Percentiles rank a stretch among this genome's conserved stretches.
Conservation (phyloP, 2,888 invertebrate genomes). For the Melanostoma scalare region DNA sequence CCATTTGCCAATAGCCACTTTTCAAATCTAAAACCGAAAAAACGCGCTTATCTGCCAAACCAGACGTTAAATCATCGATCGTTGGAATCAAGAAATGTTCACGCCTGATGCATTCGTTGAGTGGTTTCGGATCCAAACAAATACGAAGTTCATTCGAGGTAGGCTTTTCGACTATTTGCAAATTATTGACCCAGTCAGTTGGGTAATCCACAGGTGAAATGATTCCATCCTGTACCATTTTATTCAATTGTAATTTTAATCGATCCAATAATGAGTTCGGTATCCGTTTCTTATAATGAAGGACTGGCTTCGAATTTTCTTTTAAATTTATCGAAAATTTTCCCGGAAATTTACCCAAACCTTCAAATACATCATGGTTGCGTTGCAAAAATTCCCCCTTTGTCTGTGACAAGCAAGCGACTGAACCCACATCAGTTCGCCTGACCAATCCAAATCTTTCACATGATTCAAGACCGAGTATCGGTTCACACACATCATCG, state of each 20-base stretch:
- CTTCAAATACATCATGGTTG: constrained; percentile 34
- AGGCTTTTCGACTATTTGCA: constrained; percentile 74
- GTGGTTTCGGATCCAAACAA: constrained; percentile 74
- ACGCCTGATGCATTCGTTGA: constrained; percentile 74
- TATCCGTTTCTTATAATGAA: too few species aligned
- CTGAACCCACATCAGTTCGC: too few species aligned
- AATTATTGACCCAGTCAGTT: constrained; percentile 73
- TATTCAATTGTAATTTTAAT: constrained; percentile 38
- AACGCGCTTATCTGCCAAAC: constrained; percentile 44
- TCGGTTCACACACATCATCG: constrained; percentile 38
- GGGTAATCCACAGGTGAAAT: constrained; percentile 72
- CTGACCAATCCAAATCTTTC: too few species aligned
- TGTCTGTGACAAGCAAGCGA: too few species aligned
- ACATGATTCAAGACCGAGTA: constrained; percentile 34
- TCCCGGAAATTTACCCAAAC: constrained; percentile 40
- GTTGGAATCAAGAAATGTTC: constrained; percentile 75
- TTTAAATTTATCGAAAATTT: background rate
- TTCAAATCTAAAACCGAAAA: constrained; percentile 64
- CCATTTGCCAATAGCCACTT: constrained; percentile 66
- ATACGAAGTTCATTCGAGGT: constrained; percentile 64
- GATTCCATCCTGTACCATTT: constrained; percentile 63
- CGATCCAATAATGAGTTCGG: too few species aligned
- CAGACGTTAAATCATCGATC: constrained; percentile 71
- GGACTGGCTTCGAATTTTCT: too few species aligned
- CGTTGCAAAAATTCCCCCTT: background rate